These are phyloP conservation scores for Etheostoma spectabile DNA, from an alignment of 2,113 vertebrate species.

Conservation along the genomic window DNA sequence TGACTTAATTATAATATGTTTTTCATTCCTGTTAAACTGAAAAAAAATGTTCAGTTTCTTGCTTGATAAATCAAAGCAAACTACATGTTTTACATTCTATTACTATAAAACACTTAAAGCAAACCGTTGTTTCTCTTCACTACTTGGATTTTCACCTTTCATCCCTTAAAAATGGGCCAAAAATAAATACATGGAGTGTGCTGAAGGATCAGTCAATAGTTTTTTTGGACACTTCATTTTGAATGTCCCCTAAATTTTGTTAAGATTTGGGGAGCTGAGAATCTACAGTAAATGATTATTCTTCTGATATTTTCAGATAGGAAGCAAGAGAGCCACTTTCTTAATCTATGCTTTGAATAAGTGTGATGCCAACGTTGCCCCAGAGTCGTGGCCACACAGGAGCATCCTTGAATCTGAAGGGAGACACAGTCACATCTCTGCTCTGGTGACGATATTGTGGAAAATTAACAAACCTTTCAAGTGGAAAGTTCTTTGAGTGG, in stretches of 20 bases:
- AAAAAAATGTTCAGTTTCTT: too few species aligned
- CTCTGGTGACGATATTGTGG: slow-evolving; percentile 84
- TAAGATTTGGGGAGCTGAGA: not conserved
- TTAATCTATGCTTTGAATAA: not conserved
- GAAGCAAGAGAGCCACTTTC: not conserved
- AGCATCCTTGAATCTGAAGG: slow-evolving; percentile 13
- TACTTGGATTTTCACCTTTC: not conserved
- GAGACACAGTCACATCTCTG: slow-evolving; percentile 54
- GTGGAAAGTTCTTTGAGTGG: slow-evolving; percentile 84
- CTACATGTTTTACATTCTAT: not conserved
- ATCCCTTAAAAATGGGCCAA: not conserved
- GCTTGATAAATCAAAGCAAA: not conserved
- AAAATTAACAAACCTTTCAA: slow-evolving; percentile 91
- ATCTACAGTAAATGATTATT: not conserved
- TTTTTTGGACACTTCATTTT: not conserved
- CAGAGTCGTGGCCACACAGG: slow-evolving; percentile 19
- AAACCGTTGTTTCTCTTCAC: not conserved
- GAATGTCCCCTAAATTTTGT: not conserved
- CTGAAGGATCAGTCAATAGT: not conserved
- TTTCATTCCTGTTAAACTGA: not conserved
- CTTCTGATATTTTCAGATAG: not conserved
- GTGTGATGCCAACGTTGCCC: not conserved
- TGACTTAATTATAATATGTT: not conserved
- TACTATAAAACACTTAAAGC: not conserved
- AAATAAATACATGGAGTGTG: not conserved